phyloP scores from a whole-genome alignment of 2,888 invertebrate genomes.

The Norana najaformis region DNA sequence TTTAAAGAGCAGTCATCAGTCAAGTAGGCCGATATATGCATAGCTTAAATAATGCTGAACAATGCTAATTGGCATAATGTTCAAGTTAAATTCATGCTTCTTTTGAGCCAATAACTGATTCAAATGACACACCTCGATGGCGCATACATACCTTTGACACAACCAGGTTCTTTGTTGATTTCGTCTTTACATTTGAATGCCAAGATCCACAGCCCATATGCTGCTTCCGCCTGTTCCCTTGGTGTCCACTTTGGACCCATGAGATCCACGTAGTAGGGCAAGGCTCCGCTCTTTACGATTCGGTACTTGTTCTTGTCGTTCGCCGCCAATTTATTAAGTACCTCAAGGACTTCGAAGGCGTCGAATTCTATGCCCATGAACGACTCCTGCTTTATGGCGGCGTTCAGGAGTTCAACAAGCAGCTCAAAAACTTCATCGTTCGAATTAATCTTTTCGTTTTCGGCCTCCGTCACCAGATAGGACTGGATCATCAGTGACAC shows the following conservation, averaged over 20 bases:
- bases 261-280: slow-evolving; percentile 36
- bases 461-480: slow-evolving; percentile 54
- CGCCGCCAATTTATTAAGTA: slow-evolving; percentile 51
- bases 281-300: slow-evolving; percentile 37
- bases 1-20: too few species aligned
- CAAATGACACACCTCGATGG: background rate
- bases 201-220: slow-evolving; percentile 37
- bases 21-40: too few species aligned
- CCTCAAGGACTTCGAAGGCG: slow-evolving; percentile 51
- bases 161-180: slow-evolving; percentile 34
- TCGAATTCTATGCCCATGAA: slow-evolving; percentile 51
- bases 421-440: slow-evolving; percentile 50
- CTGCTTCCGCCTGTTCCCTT: slow-evolving; percentile 31
- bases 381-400: slow-evolving; percentile 46
- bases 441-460: slow-evolving; percentile 51
- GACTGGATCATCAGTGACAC: slow-evolving; percentile 53
- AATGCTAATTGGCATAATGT: too few species aligned
- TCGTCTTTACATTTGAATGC: slow-evolving; percentile 38
- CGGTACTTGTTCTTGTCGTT: slow-evolving; percentile 54
- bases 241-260: slow-evolving; percentile 26
- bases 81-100: too few species aligned
- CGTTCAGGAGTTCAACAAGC: slow-evolving; percentile 49
- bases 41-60: too few species aligned
- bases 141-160: slow-evolving; percentile 29
- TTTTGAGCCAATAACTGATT: too few species aligned